These are phyloP conservation scores for Zaprionus ornatus DNA, from an alignment of 1,140 invertebrate species.

Conservation along the genomic window DNA sequence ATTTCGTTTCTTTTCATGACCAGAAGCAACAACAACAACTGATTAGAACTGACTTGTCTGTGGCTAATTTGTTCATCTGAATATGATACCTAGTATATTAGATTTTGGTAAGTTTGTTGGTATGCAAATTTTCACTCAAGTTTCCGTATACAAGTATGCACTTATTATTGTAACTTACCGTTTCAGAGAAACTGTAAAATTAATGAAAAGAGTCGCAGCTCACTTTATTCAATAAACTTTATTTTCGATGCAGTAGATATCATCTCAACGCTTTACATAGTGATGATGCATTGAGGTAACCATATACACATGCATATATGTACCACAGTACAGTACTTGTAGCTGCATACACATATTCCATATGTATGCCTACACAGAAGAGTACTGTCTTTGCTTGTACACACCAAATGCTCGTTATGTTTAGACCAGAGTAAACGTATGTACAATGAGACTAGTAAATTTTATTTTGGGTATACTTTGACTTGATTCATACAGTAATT, in stretches of 20 bases:
- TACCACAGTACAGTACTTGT: slow-evolving; percentile 2
- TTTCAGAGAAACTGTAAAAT: neutral
- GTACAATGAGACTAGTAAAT: slow-evolving; percentile 57
- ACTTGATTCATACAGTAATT: slow-evolving; percentile 25
- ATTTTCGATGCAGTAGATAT: slow-evolving; percentile 38
- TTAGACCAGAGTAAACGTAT: slow-evolving; percentile 55
- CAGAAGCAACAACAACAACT: neutral
- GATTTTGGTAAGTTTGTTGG: neutral
- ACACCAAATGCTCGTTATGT: slow-evolving; percentile 72
- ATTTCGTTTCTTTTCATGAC: neutral
- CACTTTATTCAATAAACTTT: slow-evolving; percentile 65
- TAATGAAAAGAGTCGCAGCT: neutral
- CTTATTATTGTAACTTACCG: neutral
- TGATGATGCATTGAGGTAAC: slow-evolving; percentile 23
- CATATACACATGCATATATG: slow-evolving; percentile 32
- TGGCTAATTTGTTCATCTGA: neutral
- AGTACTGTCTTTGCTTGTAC: slow-evolving; percentile 61
- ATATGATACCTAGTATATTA: neutral
- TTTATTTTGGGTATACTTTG: slow-evolving; percentile 24
- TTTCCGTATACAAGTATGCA: too few species aligned
- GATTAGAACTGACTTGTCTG: neutral
- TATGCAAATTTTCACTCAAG: neutral
- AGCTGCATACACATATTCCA: slow-evolving; percentile 12
- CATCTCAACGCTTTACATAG: slow-evolving; percentile 23
- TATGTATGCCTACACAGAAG: slow-evolving; percentile 1